phyloP scores from a whole-genome alignment of 2,113 vertebrate genomes.

The Plotosus lineatus region DNA sequence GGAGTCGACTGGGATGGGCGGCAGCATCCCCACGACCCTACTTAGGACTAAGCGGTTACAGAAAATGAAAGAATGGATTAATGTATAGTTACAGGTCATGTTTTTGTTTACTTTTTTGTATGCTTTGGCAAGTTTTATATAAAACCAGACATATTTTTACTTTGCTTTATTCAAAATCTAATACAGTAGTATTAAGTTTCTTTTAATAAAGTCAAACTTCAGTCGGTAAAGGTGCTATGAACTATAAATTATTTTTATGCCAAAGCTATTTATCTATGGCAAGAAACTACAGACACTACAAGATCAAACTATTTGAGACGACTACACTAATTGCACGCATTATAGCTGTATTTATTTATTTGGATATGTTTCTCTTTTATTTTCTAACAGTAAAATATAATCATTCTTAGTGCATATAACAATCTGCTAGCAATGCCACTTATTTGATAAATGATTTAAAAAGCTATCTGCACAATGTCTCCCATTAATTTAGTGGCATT shows the following conservation, averaged over 20 bases:
- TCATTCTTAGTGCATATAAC: conserved; percentile 27
- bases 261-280: conserved; percentile 51
- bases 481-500: conserved; percentile 26
- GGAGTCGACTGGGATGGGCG: too few relatives aligned
- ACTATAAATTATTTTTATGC: conserved; percentile 48
- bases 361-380: background rate
- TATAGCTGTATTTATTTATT: background rate
- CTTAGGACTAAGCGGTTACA: too few relatives aligned
- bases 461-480: conserved; percentile 34
- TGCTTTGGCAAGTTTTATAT: conserved; percentile 11
- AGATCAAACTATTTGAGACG: conserved; percentile 19
- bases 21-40: too few relatives aligned
- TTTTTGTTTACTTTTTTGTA: conserved; percentile 10
- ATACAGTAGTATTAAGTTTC: too few relatives aligned
- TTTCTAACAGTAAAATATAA: conserved; percentile 6
- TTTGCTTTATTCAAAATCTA: conserved; percentile 44
- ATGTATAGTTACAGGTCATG: background rate
- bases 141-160: conserved; percentile 1
- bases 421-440: conserved; percentile 27
- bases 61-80: too few relatives aligned
- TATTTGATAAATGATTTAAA: conserved; percentile 49
- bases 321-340: background rate
- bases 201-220: background rate
- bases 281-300: conserved; percentile 53
- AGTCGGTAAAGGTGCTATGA: conserved; percentile 17